phyloP scores from a whole-genome alignment of 1,140 invertebrate genomes.

The Bombus sylvicola region DNA sequence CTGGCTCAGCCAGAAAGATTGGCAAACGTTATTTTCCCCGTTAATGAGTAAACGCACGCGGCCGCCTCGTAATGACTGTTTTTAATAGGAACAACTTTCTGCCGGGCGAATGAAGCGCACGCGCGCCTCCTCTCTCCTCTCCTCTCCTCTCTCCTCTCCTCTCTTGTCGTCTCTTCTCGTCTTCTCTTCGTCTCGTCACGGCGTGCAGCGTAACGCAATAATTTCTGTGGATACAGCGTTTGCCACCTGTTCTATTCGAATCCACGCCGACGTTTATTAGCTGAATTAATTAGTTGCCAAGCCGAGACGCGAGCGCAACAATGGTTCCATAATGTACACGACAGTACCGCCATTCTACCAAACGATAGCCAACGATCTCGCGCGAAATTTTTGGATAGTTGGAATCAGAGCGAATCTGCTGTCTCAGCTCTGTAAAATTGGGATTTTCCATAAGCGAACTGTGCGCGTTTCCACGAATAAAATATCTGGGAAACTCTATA shows the following conservation, averaged over 20 bases:
- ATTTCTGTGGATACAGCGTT: slow-evolving; percentile 18
- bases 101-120: slow-evolving; percentile 17
- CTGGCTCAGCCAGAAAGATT: slow-evolving; percentile 47
- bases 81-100: slow-evolving; percentile 45
- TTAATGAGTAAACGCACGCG: slow-evolving; percentile 44
- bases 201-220: slow-evolving; percentile 24
- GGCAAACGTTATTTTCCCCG: slow-evolving; percentile 43
- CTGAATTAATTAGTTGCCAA: slow-evolving; percentile 24
- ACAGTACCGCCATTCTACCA: not conserved
- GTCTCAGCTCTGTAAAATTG: too few relatives aligned
- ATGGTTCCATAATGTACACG: not conserved
- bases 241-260: slow-evolving; percentile 40
- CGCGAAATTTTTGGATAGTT: not conserved
- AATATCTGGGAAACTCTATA: too few relatives aligned
- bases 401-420: not conserved
- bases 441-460: too few relatives aligned
- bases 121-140: not conserved
- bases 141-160: not conserved
- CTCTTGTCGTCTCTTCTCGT: not conserved
- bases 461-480: too few relatives aligned
- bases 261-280: slow-evolving; percentile 26
- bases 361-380: not conserved
- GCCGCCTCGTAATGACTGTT: slow-evolving; percentile 34
- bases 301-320: not conserved
- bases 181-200: not conserved